Conservation (phyloP, 2,888 invertebrate genomes). For the Trachelus stipa region DNA sequence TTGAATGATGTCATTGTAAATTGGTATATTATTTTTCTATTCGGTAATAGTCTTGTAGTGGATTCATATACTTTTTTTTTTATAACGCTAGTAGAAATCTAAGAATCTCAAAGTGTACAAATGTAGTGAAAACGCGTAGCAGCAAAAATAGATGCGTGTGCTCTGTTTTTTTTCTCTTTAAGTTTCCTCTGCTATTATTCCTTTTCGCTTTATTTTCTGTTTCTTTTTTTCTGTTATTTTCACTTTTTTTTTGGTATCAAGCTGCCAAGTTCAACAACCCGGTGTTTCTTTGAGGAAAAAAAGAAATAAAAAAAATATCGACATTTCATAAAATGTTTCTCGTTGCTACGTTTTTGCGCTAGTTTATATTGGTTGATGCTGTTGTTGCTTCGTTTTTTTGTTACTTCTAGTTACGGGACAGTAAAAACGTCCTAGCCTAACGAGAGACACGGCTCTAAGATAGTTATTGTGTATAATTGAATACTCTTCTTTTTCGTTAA, state of each 20-base stretch:
- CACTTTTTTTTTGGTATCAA: conserved; percentile 56
- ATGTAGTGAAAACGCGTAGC: conserved; percentile 54
- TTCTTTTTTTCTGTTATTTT: conserved; percentile 23
- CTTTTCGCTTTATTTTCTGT: not conserved
- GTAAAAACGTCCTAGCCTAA: not conserved
- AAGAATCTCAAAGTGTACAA: conserved; percentile 48
- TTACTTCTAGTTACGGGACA: not conserved
- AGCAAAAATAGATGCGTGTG: conserved; percentile 61
- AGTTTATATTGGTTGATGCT: not conserved
- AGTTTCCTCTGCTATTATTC: not conserved
- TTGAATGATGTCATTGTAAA: conserved; percentile 10
- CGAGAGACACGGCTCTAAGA: not conserved
- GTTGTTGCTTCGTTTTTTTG: not conserved
- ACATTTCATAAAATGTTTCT: not conserved
- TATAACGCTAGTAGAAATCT: conserved; percentile 26
- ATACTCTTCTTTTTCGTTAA: conserved; percentile 7
- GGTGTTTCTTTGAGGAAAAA: conserved; percentile 30
- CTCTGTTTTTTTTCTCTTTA: conserved; percentile 36
- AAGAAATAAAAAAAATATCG: not conserved
- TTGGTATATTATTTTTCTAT: conserved; percentile 3
- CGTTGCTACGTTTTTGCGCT: not conserved
- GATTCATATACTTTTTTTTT: not conserved
- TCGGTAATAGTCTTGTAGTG: conserved; percentile 24
- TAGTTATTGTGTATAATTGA: conserved; percentile 5
- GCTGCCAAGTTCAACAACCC: conserved; percentile 58